Evolutionary conservation across 1,140 invertebrate genomes (phyloP).

Genomic region (Fopius arisanus): DNA sequence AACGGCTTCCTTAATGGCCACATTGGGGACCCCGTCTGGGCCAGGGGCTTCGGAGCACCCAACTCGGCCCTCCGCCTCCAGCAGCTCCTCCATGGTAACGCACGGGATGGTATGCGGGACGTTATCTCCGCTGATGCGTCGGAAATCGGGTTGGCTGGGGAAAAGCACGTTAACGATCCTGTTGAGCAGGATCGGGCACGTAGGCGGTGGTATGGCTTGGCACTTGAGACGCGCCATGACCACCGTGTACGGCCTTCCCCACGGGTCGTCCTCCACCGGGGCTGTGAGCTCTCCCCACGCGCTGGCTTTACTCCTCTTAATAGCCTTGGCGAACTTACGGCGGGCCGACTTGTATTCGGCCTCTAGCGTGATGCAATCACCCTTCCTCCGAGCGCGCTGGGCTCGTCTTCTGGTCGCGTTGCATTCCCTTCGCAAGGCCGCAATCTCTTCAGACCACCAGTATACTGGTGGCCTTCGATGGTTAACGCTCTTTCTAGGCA

Average conservation of each 20-base stretch:
- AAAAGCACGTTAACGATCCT: conserved; percentile 24
- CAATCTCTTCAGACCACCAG: conserved; percentile 38
- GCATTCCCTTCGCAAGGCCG: conserved; percentile 20
- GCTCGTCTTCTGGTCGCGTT: conserved; percentile 8
- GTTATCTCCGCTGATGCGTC: too few relatives aligned
- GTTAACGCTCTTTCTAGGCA: not conserved
- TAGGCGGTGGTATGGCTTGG: conserved; percentile 31
- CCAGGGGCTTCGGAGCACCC: too few relatives aligned
- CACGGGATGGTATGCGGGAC: too few relatives aligned
- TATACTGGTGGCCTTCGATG: conserved; percentile 15
- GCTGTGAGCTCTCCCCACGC: conserved; percentile 34
- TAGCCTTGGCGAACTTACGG: conserved; percentile 16
- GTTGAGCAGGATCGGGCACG: conserved; percentile 20
- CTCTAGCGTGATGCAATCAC: not conserved
- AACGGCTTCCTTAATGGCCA: too few relatives aligned
- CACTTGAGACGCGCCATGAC: not conserved
- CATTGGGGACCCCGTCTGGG: too few relatives aligned
- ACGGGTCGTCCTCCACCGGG: conserved; percentile 37
- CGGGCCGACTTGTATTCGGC: conserved; percentile 10
- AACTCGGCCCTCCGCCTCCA: too few relatives aligned
- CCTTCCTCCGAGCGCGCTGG: not conserved
- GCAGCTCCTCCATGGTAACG: too few relatives aligned
- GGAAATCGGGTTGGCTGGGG: not conserved
- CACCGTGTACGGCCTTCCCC: not conserved
- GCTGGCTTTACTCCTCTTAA: conserved; percentile 18